Evolutionary conservation across 2,888 invertebrate species (phyloP), one percentile per base, ranked within the genome.

Genomic region (Meloe dianella): DNA sequence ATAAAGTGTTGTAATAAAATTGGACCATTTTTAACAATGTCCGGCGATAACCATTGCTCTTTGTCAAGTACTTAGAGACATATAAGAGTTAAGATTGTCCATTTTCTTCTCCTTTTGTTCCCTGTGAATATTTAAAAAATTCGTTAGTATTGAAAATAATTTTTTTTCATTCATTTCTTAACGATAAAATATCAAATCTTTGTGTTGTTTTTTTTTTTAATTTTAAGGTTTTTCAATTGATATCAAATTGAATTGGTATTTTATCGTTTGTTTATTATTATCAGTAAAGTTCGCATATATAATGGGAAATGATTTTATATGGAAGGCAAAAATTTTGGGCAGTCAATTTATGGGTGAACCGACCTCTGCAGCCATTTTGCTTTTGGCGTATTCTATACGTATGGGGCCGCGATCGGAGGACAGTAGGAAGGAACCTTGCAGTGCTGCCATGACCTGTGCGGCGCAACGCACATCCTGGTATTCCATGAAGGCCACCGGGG

Each of bases 311-410:
- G n/a, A 54, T 54, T 51, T 20, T 27, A 27, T 2, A 27, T 27
- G 4, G 35, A 63, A 63, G 68, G 65, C 68, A 65, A 63, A 68
- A 65, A 65, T 65, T 41, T 17, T 41, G 41, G 41, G 41, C 41
- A 41, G n/a, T 12, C n/a, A n/a, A 17, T 51, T 51, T 22, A 5
- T 51, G 24, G 17, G 60, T 69, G 66, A 84, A 85, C 86, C 85
- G 86, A 87, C 89, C 84, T 88, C 87, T 87, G 93, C 94, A 84
- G 96, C 95, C 97, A 98, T 97, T 91, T 97, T 97, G 87, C 94
- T 96, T 89, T 96, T 95, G 86, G 98, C 98, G 89, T 94, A 98
- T 89, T 98, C 98, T 86, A 98, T 97, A 85, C 97, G 93, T 85
- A 98, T 96, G 84, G 97, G 96, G 79, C 97, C 97, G 85, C 97